phyloP scores from a whole-genome alignment of 1,140 invertebrate genomes.

The Drosophila auraria region DNA sequence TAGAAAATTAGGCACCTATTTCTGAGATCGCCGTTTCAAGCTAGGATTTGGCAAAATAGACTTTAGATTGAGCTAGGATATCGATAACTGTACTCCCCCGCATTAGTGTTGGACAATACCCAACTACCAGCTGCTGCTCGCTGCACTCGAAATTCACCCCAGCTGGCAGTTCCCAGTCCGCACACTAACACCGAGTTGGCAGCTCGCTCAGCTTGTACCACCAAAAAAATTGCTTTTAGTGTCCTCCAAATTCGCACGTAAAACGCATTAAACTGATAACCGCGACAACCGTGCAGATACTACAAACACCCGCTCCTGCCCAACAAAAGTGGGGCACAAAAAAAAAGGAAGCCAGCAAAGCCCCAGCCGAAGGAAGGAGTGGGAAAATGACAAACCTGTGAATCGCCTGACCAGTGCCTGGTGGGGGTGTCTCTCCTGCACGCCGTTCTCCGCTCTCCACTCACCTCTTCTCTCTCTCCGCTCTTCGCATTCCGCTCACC shows the following conservation, averaged over 20 bases:
- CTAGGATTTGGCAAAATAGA: neutral
- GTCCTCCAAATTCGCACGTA: constrained; percentile 53
- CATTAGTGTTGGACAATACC: constrained; percentile 3
- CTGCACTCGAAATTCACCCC: neutral
- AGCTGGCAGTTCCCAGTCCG: constrained; percentile 4
- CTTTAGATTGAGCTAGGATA: too few relatives aligned
- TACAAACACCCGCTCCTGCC: constrained; percentile 7
- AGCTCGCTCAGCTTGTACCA: constrained; percentile 42
- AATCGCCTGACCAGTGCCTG: constrained; percentile 61
- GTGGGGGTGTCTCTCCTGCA: constrained; percentile 59
- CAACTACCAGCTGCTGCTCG: constrained; percentile 8
- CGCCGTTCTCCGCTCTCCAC: constrained; percentile 21
- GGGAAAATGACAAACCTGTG: constrained; percentile 62
- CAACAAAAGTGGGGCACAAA: constrained; percentile 16
- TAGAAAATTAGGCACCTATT: too few relatives aligned
- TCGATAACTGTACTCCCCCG: neutral
- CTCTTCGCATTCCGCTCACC: constrained; percentile 13
- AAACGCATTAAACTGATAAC: constrained; percentile 65
- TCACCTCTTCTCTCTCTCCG: constrained; percentile 26
- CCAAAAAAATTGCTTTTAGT: constrained; percentile 35
- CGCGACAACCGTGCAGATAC: constrained; percentile 43
- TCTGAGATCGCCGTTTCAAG: too few relatives aligned
- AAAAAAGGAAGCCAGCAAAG: constrained; percentile 10
- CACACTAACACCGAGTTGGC: constrained; percentile 8
- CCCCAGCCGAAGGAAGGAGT: constrained; percentile 21